Evolutionary conservation across 2,797 vertebrate genomes (phyloP).

Genomic region (Eremophila alpestris): DNA sequence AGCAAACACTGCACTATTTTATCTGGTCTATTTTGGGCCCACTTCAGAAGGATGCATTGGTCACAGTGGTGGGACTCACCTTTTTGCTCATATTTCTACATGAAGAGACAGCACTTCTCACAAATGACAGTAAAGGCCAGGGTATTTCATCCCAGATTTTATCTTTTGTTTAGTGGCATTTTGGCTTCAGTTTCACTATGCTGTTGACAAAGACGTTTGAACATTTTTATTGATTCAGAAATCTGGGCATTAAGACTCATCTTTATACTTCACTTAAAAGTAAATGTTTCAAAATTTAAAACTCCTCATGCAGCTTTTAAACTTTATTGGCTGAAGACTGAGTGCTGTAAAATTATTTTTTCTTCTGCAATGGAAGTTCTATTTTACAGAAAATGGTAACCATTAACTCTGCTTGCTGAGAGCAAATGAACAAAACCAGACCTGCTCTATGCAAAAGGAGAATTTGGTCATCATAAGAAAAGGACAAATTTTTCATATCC

Average conservation of each 20-base stretch:
- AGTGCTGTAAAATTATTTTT: background rate
- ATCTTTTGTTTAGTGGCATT: slow-evolving; percentile 18
- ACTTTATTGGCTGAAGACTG: slow-evolving; percentile 19
- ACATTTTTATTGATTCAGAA: slow-evolving; percentile 28
- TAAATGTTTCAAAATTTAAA: slow-evolving; percentile 43
- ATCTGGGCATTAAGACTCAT: slow-evolving; percentile 33
- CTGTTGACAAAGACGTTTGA: slow-evolving; percentile 35
- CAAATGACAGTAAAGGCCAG: background rate
- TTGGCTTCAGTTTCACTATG: slow-evolving; percentile 21
- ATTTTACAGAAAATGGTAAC: slow-evolving; percentile 9
- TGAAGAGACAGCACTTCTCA: background rate
- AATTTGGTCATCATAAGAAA: background rate
- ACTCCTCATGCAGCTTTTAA: slow-evolving; percentile 33
- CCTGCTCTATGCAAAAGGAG: background rate
- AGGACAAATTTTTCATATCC: background rate
- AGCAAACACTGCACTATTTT: background rate
- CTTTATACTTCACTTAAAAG: slow-evolving; percentile 45
- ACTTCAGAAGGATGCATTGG: background rate
- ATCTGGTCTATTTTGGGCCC: background rate
- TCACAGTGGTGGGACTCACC: background rate
- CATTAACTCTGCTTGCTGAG: slow-evolving; percentile 5
- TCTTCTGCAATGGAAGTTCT: background rate
- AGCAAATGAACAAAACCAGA: slow-evolving; percentile 36
- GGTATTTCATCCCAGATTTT: slow-evolving; percentile 1
- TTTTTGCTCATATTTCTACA: background rate